Conservation (phyloP, 2,888 invertebrate genomes). For the Craniophora ligustri region DNA sequence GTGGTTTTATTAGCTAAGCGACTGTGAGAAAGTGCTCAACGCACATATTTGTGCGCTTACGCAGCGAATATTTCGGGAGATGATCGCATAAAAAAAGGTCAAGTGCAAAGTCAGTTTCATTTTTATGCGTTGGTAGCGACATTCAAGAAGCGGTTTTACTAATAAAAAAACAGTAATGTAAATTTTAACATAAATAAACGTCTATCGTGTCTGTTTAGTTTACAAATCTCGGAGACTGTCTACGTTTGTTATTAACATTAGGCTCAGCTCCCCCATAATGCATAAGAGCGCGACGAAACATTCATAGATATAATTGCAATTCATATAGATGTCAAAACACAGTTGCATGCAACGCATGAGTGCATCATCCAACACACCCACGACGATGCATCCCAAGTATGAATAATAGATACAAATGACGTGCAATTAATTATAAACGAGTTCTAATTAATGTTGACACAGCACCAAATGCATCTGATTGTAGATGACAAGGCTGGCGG, state of each 20-base stretch:
- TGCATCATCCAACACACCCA: slow-evolving; percentile 34
- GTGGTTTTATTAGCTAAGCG: slow-evolving; percentile 28
- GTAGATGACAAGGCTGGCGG: slow-evolving; percentile 62
- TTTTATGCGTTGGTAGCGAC: slow-evolving; percentile 19
- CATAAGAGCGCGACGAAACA: not conserved
- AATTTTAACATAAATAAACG: not conserved
- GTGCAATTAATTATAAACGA: slow-evolving; percentile 58
- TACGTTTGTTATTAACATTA: too few species aligned
- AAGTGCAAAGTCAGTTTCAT: slow-evolving; percentile 34
- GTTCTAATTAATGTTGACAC: slow-evolving; percentile 59
- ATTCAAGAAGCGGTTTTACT: not conserved
- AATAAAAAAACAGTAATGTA: not conserved
- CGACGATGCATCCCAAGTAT: slow-evolving; percentile 40
- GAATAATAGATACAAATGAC: slow-evolving; percentile 51
- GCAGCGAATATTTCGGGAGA: slow-evolving; percentile 29
- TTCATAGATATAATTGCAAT: not conserved
- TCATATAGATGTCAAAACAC: slow-evolving; percentile 14
- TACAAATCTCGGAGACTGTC: too few species aligned
- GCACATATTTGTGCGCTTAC: slow-evolving; percentile 43
- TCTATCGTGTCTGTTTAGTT: not conserved
- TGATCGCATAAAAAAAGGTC: slow-evolving; percentile 37
- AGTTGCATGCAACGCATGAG: slow-evolving; percentile 27
- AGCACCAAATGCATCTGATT: slow-evolving; percentile 62
- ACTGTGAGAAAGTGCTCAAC: slow-evolving; percentile 27
- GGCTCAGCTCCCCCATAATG: not conserved